These are phyloP conservation scores for Lethenteron reissneri DNA, from an alignment of 2,113 vertebrate genomes.

Conservation along the genomic window DNA sequence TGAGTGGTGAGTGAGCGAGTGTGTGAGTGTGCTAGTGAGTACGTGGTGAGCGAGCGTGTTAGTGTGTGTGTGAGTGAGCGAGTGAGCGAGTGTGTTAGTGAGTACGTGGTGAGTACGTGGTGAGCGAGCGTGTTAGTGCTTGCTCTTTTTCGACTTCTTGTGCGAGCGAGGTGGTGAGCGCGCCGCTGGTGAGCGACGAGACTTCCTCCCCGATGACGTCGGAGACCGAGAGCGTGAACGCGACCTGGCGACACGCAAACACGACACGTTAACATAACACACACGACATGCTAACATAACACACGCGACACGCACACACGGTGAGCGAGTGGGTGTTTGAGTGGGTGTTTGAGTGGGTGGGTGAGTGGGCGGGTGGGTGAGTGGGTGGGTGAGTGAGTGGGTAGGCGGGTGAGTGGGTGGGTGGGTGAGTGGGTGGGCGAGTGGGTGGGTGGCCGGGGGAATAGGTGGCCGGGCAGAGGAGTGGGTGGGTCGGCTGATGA, in stretches of 20 bases:
- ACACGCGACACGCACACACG: background rate
- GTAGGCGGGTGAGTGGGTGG: background rate
- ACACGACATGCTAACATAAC: background rate
- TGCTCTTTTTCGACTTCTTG: conserved; percentile 99
- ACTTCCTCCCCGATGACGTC: conserved; percentile 63
- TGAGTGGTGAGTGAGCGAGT: too few species aligned
- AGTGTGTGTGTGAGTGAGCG: too few species aligned
- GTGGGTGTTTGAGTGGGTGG: background rate
- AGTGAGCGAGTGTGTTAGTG: too few species aligned
- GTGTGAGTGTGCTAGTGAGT: too few species aligned
- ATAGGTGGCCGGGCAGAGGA: too few species aligned
- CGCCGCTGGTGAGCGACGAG: conserved; percentile 29
- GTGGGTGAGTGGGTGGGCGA: too few species aligned
- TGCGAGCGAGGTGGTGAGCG: conserved; percentile 92
- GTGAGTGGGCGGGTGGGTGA: background rate
- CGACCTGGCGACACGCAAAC: conserved; percentile 29
- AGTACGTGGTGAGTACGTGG: conserved; percentile 10
- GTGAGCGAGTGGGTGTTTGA: background rate
- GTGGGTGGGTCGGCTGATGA: too few species aligned
- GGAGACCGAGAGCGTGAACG: conserved; percentile 81
- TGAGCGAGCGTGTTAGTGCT: conserved; percentile 66
- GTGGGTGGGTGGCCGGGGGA: too few species aligned
- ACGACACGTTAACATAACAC: background rate
- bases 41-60: too few species aligned
- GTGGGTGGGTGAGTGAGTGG: background rate